Base-by-base conservation (phyloP, 2,888 invertebrate genomes). In the Eudasyphora cyanicolor region DNA sequence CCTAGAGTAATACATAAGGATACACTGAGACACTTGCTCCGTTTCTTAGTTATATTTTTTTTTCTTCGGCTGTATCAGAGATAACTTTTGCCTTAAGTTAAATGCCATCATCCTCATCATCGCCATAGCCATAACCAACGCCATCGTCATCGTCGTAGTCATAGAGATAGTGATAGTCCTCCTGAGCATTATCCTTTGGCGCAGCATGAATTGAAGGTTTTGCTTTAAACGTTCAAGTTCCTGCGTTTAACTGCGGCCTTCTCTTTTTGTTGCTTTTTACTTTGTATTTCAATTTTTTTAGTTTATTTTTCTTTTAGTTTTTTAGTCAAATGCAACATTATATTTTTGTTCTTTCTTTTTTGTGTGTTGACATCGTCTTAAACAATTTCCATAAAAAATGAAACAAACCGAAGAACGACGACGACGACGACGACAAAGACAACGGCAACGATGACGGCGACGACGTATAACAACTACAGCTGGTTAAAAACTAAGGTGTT, bases 31-130 rank as follows among this genome's bases (percentile, higher is more conserved):
- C 38, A 57, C 57, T 71, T 67, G 19, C 64, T 7, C 35, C 35
- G 21, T 35, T 60, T 57, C 35, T 17, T 69, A 19, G 24, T 57
- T 27, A 27, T 32, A 32, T 24, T 42, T 70, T 49, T 17, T 2
- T n/a, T n/a, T 49, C 45, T n/a, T 49, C n/a, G 35, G 24, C 29
- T 64, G 38, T 64, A 38, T 32, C 67, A 67, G 67, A 67, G 38
- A 70, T 73, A 73, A 73, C 42, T 57, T 73, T 73, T 73, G 42
- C 73, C 54, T 73, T 60, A 60, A 73, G 73, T 73, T 73, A 57
- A 73, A 73, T 60, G 73, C 60, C 73, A 73, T 73, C 73, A 60
- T 73, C 42, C 14, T 73, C 57, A 57, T 64, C 62, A 62, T 62
- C n/a, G 7, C 24, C 10, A 6, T 17, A 17, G 62, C 19, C 29